Evolutionary conservation across 2,113 vertebrate genomes (phyloP).

Genomic region (Microtus ochrogaster): DNA sequence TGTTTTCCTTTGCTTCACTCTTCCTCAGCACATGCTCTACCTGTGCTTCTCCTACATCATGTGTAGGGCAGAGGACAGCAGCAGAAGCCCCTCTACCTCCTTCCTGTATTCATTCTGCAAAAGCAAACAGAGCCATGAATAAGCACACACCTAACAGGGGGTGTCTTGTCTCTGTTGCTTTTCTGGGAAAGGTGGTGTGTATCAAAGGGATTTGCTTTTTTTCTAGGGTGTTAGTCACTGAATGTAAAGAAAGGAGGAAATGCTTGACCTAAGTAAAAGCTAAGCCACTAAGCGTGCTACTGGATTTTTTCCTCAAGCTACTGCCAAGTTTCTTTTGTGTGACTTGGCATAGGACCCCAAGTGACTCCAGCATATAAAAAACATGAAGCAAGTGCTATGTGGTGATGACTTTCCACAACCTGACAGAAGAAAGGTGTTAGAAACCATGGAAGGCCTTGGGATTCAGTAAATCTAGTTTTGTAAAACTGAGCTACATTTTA

Average conservation of each 20-base stretch:
- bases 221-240: slow-evolving; percentile 10
- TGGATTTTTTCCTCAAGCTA: slow-evolving; percentile 28
- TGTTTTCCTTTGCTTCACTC: background rate
- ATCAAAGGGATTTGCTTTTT: background rate
- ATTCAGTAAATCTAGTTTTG: background rate
- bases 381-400: background rate
- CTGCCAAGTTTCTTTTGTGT: slow-evolving; percentile 8
- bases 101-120: background rate
- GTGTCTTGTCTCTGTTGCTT: background rate
- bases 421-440: background rate
- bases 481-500: background rate
- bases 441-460: background rate
- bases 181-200: background rate
- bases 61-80: background rate
- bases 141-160: background rate
- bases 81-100: background rate
- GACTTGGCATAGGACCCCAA: background rate
- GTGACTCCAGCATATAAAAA: background rate
- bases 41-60: accelerated
- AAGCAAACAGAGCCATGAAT: background rate
- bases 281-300: background rate
- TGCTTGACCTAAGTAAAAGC: slow-evolving; percentile 8
- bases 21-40: background rate
- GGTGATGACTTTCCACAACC: background rate
- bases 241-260: background rate